Evolutionary conservation across 2,888 invertebrate genomes (phyloP).

Genomic region (Drosophila neonasuta): DNA sequence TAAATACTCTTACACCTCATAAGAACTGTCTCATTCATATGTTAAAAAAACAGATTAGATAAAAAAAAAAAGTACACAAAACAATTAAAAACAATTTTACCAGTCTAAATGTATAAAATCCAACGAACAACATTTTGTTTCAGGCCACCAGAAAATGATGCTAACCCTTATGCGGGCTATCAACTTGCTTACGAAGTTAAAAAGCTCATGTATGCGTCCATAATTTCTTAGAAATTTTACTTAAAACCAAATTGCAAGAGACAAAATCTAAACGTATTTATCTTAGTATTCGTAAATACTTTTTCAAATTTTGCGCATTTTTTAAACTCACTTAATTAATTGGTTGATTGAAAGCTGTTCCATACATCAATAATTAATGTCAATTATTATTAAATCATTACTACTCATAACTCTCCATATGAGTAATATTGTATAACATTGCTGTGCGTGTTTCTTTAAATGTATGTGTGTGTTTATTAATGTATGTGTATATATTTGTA

Average conservation of each 20-base stretch:
- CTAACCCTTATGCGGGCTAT: slow-evolving; percentile 98
- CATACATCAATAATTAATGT: slow-evolving; percentile 52
- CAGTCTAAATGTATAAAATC: slow-evolving; percentile 73
- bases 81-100: slow-evolving; percentile 43
- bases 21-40: slow-evolving; percentile 55
- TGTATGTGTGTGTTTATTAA: slow-evolving; percentile 23
- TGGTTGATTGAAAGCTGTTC: slow-evolving; percentile 72
- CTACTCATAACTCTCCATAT: slow-evolving; percentile 36
- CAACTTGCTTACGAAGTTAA: slow-evolving; percentile 99
- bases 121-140: slow-evolving; percentile 83
- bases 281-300: slow-evolving; percentile 73
- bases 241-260: slow-evolving; percentile 52
- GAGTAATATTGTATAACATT: slow-evolving; percentile 54
- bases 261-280: slow-evolving; percentile 57
- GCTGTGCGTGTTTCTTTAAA: slow-evolving; percentile 48
- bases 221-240: slow-evolving; percentile 79
- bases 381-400: slow-evolving; percentile 43
- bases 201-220: slow-evolving; percentile 98
- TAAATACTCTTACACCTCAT: slow-evolving; percentile 54
- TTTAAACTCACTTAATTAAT: slow-evolving; percentile 64
- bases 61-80: slow-evolving; percentile 22
- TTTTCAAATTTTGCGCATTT: slow-evolving; percentile 72
- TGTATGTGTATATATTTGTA: slow-evolving; percentile 20
- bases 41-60: slow-evolving; percentile 17
- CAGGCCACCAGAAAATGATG: slow-evolving; percentile 94